Percentiles rank a stretch among this genome's conserved stretches.
These are phyloP conservation scores for Nothocercus nigrocapillus DNA, from an alignment of 2,113 vertebrate species.

Conservation along the genomic window DNA sequence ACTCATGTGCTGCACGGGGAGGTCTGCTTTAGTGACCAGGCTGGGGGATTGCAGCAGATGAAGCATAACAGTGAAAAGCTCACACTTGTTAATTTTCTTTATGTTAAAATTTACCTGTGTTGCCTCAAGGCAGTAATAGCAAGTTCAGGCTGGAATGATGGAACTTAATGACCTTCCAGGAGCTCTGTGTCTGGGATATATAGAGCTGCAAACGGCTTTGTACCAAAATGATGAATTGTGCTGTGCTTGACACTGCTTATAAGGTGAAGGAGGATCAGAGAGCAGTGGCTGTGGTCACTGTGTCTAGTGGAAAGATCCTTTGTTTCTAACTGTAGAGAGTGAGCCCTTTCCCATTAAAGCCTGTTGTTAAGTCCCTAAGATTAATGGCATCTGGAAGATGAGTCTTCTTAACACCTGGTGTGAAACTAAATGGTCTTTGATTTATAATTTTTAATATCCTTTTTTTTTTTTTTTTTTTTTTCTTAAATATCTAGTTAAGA, in stretches of 20 bases:
- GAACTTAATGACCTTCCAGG: not conserved
- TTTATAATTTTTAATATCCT: not conserved
- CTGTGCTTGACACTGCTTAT: not conserved
- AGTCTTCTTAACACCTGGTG: constrained; percentile 10
- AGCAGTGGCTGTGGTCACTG: constrained; percentile 2
- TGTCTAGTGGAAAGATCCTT: constrained; percentile 10
- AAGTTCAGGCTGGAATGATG: not conserved
- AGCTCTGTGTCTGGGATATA: constrained; percentile 15
- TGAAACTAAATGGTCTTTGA: constrained; percentile 21
- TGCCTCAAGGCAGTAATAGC: not conserved
- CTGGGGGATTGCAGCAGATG: not conserved
- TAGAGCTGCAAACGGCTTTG: constrained; percentile 26
- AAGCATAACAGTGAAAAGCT: not conserved
- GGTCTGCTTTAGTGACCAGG: not conserved
- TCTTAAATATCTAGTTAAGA: not conserved
- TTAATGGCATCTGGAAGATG: not conserved
- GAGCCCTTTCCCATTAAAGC: not conserved
- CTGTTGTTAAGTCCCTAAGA: constrained; percentile 15
- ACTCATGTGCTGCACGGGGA: not conserved
- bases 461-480: too few relatives aligned
- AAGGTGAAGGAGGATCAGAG: constrained; percentile 22
- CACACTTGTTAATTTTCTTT: not conserved
- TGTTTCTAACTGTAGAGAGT: not conserved
- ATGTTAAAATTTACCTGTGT: not conserved
- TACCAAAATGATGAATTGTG: constrained; percentile 28